Evolutionary conservation across 2,797 vertebrate species (phyloP).

Genomic region (Bradypodion pumilum): DNA sequence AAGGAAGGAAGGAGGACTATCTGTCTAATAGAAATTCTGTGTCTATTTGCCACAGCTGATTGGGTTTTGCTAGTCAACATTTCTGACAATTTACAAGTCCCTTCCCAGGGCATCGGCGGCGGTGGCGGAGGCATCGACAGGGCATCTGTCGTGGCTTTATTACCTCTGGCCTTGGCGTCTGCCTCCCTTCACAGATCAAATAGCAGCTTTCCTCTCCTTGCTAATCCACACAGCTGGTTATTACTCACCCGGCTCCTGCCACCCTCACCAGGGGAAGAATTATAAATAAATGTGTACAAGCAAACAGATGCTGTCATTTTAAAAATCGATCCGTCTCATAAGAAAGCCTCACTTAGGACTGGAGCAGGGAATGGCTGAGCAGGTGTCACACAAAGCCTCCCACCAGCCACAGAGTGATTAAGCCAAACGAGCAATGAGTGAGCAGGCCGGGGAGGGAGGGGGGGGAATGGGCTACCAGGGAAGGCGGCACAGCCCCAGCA

Average conservation of each 20-base stretch:
- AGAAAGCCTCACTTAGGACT: conserved; percentile 71
- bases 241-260: conserved; percentile 62
- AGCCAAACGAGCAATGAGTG: too few species aligned
- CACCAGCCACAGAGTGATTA: conserved; percentile 48
- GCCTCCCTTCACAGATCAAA: conserved; percentile 77
- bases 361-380: conserved; percentile 60
- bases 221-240: conserved; percentile 79
- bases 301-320: conserved; percentile 81
- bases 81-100: conserved; percentile 27
- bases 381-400: conserved; percentile 63
- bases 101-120: conserved; percentile 11
- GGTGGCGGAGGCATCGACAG: conserved; percentile 34
- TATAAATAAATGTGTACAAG: conserved; percentile 78
- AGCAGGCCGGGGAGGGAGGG: too few species aligned
- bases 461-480: background rate
- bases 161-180: conserved; percentile 62
- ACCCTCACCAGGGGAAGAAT: conserved; percentile 76
- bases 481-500: too few species aligned
- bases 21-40: background rate
- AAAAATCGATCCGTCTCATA: conserved; percentile 71
- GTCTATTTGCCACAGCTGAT: background rate
- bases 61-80: conserved; percentile 24
- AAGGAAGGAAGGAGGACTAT: too few species aligned
- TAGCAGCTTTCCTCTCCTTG: conserved; percentile 64
- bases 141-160: conserved; percentile 65